phyloP scores from a whole-genome alignment of 1,140 invertebrate genomes.

The Cecropterus lyciades region DNA sequence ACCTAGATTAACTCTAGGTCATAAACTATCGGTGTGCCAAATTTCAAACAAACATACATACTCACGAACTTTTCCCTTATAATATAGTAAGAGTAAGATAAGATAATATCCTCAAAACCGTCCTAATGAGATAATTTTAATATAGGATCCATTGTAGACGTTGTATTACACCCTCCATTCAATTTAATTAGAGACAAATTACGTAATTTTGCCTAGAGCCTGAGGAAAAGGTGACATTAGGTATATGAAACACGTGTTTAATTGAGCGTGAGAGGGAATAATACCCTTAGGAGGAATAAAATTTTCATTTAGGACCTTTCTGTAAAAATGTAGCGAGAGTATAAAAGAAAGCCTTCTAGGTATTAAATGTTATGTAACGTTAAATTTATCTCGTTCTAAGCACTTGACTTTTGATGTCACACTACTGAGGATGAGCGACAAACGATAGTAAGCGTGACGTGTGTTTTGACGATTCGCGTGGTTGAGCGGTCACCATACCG shows the following conservation, averaged over 20 bases:
- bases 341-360: not conserved
- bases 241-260: constrained; percentile 24
- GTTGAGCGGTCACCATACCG: no score
- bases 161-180: constrained; percentile 3
- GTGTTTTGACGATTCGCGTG: no score
- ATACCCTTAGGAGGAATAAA: constrained; percentile 11
- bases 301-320: constrained; percentile 16
- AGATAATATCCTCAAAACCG: not conserved
- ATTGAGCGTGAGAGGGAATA: constrained; percentile 15
- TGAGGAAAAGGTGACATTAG: constrained; percentile 15
- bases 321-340: not conserved
- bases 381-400: not conserved
- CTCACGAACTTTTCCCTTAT: no score
- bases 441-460: no score
- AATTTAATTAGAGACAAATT: constrained; percentile 26
- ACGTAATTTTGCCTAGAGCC: constrained; percentile 6
- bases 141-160: constrained; percentile 2
- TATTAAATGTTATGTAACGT: constrained; percentile 1
- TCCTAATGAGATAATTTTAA: not conserved
- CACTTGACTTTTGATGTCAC: no score
- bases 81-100: not conserved
- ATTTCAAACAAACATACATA: no score
- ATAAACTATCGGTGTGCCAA: no score
- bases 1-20: no score
- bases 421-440: no score